Conservation (phyloP, 2,888 invertebrate species). For the Lymantria dispar region DNA sequence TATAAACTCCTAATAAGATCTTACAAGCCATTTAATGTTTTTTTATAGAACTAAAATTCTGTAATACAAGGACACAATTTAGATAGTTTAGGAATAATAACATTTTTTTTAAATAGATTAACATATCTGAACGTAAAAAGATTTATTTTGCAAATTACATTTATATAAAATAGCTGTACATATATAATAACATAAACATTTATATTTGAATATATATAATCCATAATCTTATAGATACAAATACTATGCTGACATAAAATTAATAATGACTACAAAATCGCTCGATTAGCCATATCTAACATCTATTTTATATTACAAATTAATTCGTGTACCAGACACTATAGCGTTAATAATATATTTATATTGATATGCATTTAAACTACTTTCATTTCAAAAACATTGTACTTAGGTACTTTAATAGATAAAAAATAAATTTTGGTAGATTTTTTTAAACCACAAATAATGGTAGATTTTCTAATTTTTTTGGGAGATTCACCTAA, state of each 20-base stretch:
- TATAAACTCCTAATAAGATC: no score
- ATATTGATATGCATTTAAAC: constrained; percentile 43
- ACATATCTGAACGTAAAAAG: no score
- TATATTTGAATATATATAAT: not conserved
- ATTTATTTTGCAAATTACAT: not conserved
- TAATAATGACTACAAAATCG: not conserved
- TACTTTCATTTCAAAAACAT: constrained; percentile 9
- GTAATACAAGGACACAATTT: no score
- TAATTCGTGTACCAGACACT: constrained; percentile 55
- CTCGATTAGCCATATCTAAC: not conserved
- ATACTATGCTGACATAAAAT: not conserved
- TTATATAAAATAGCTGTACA: not conserved
- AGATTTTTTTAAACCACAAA: no score
- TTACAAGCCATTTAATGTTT: no score
- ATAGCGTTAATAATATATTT: constrained; percentile 21
- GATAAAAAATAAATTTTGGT: no score
- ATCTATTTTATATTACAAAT: not conserved
- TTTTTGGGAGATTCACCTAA: no score
- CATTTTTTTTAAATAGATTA: no score
- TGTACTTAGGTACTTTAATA: not conserved
- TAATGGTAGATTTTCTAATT: no score
- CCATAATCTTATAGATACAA: not conserved
- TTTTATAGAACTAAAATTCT: no score
- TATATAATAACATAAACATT: not conserved
- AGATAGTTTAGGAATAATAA: no score